Percentiles rank a stretch among this genome's conserved stretches.
Conservation (phyloP, 53 echinoderm and acorn worm genomes). For the Luidia sarsii region DNA sequence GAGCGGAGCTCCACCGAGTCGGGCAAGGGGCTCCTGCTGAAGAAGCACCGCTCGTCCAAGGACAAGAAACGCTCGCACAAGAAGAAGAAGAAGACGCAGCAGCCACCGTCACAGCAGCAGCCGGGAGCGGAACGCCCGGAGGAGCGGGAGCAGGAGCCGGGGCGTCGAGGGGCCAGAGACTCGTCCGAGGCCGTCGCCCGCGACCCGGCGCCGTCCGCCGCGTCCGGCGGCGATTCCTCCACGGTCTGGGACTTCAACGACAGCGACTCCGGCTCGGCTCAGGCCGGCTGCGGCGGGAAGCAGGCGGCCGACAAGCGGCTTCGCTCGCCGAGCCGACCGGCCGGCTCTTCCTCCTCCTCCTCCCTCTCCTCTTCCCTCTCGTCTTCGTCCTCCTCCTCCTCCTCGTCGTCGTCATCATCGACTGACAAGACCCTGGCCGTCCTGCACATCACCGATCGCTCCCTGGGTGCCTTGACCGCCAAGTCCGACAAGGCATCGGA, state of each 20-base stretch:
- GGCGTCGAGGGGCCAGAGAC: too few relatives aligned
- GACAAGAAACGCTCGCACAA: conserved; percentile 13
- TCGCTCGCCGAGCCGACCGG: conserved; percentile 7
- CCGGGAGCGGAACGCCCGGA: too few relatives aligned
- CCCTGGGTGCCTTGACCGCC: conserved; percentile 28
- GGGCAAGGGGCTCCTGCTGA: conserved; percentile 19
- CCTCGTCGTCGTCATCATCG: too few relatives aligned
- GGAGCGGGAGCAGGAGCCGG: too few relatives aligned
- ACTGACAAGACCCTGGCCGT: conserved; percentile 44
- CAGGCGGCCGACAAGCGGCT: conserved; percentile 10
- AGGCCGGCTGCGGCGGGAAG: background rate
- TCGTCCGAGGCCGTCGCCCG: background rate
- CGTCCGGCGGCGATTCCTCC: conserved; percentile 38
- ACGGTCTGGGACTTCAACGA: conserved; percentile 54
- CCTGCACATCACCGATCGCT: conserved; percentile 32
- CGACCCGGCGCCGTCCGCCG: conserved; percentile 31
- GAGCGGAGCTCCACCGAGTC: background rate
- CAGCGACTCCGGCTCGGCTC: conserved; percentile 32
- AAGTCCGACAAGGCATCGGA: background rate
- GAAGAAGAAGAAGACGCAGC: conserved; percentile 42
- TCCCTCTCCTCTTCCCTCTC: too few relatives aligned
- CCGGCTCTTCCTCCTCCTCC: too few relatives aligned
- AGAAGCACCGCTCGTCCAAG: conserved; percentile 26
- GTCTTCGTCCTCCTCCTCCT: too few relatives aligned
- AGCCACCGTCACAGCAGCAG: too few relatives aligned